phyloP scores from a whole-genome alignment of 2,888 invertebrate species.

The Criorhina ranunculi region DNA sequence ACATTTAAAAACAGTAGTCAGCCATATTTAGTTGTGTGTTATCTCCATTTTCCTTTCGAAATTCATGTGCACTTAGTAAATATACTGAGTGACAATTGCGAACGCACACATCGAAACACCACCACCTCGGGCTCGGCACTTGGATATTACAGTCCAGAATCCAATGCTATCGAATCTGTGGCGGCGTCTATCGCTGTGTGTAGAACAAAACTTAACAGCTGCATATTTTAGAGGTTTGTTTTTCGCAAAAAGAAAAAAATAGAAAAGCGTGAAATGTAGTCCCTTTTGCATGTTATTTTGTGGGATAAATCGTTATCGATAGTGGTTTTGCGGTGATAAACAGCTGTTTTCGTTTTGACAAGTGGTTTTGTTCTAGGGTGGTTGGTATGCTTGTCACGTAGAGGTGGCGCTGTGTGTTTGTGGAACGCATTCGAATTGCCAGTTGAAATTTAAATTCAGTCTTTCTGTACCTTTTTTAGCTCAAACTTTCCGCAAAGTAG shows the following conservation, averaged over 20 bases:
- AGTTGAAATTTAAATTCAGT: slow-evolving; percentile 36
- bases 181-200: slow-evolving; percentile 86
- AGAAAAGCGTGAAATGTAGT: slow-evolving; percentile 13
- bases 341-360: slow-evolving; percentile 52
- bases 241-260: slow-evolving; percentile 36
- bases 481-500: slow-evolving; percentile 85
- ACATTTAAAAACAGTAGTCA: slow-evolving; percentile 49
- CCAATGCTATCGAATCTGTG: slow-evolving; percentile 86
- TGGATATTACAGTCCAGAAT: slow-evolving; percentile 27
- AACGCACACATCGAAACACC: slow-evolving; percentile 8
- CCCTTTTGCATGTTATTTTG: slow-evolving; percentile 34
- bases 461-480: slow-evolving; percentile 78
- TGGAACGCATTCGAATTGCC: slow-evolving; percentile 21
- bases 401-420: slow-evolving; percentile 54
- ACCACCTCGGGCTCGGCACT: slow-evolving; percentile 14
- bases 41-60: slow-evolving; percentile 6
- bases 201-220: slow-evolving; percentile 87
- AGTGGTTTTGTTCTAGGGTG: slow-evolving; percentile 48
- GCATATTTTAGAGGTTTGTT: slow-evolving; percentile 88
- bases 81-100: slow-evolving; percentile 26
- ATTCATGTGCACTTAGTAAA: slow-evolving; percentile 46
- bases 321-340: slow-evolving; percentile 4
- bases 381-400: slow-evolving; percentile 16
- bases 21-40: slow-evolving; percentile 31
- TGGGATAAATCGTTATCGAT: slow-evolving; percentile 64